Base-by-base conservation (phyloP, 2,797 vertebrate species). In the Valencia hispanica region DNA sequence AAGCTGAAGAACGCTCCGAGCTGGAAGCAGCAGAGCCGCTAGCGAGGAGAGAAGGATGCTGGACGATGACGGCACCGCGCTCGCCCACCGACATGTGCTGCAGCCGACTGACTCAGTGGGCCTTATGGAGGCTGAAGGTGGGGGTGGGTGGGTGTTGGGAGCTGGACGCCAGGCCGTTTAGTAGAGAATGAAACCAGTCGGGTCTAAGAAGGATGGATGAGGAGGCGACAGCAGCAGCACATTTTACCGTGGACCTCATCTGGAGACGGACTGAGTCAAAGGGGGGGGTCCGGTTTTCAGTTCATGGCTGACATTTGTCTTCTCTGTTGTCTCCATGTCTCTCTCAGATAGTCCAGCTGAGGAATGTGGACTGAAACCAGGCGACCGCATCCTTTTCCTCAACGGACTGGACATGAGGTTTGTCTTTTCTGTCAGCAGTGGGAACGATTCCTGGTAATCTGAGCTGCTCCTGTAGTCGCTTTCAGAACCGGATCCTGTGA, bases 361-460 rank as follows among this genome's bases (percentile, higher is more conserved):
- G 83, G 97, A 96, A 43, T 97, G 97, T 66, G 96, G 96, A 43
- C 96, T 99, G 87, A 98, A 96, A 89, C 87, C 97, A 14, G 97
- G 98, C 4, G 97, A 99, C 91, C 95, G 97, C 10, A 98, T 99
- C 87, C 95, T 99, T 61, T 99, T 99, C 91, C 97, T 99, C 84
- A 99, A 99, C 0, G 98, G 98, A 39, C 93, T 99, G 90, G 98
- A 99, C 92, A 99, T 99, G 98, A 99, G 98, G 98, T 99, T 83
- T 90, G 95, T 73, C 71, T 84, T 82, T 53, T 53, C 51, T 15
- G 2, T 18, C 30, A 70, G 17, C 17, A 59, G 18, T 73, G 27
- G 25, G 30, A 18, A 74, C 48, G 8, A 75, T n/a, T n/a, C n/a
- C n/a, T n/a, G n/a, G n/a, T n/a, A n/a, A n/a, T n/a, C n/a, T n/a